phyloP scores from a whole-genome alignment of 2,888 invertebrate species.

The Scrobipalpa costella region DNA sequence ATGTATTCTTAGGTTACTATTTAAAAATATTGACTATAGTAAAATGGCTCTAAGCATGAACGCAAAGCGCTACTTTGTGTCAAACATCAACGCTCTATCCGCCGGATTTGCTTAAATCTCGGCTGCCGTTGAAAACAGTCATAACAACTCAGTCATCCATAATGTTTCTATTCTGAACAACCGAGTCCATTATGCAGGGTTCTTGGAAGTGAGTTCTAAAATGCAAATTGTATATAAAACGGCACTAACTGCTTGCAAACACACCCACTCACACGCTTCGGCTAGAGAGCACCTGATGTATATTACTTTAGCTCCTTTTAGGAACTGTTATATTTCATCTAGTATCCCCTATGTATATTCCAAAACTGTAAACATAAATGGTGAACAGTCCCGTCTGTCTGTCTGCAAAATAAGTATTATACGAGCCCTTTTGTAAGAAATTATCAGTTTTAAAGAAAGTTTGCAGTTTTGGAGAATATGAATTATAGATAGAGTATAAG shows the following conservation, averaged over 20 bases:
- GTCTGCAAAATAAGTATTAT: too few species aligned
- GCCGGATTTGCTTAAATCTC: neutral
- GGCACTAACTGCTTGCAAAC: constrained; percentile 76
- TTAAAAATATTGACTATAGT: too few species aligned
- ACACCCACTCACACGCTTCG: constrained; percentile 67
- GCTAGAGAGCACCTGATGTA: constrained; percentile 50
- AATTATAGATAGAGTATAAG: neutral
- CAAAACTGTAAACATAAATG: neutral
- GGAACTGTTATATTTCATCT: neutral
- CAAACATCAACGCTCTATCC: neutral
- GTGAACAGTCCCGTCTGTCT: neutral
- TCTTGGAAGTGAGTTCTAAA: constrained; percentile 55
- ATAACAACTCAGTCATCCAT: neutral
- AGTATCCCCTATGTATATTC: too few species aligned
- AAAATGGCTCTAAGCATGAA: neutral
- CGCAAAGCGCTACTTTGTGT: neutral
- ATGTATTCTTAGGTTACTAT: too few species aligned
- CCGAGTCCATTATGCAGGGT: constrained; percentile 15
- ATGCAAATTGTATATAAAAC: constrained; percentile 45
- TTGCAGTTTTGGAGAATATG: neutral
- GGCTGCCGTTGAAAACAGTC: neutral
- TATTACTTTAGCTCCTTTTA: constrained; percentile 19
- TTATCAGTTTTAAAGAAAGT: neutral
- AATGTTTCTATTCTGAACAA: constrained; percentile 18
- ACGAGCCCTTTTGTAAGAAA: neutral